Base-by-base conservation (phyloP, 2,113 vertebrate genomes). In the Hippocampus abdominalis region DNA sequence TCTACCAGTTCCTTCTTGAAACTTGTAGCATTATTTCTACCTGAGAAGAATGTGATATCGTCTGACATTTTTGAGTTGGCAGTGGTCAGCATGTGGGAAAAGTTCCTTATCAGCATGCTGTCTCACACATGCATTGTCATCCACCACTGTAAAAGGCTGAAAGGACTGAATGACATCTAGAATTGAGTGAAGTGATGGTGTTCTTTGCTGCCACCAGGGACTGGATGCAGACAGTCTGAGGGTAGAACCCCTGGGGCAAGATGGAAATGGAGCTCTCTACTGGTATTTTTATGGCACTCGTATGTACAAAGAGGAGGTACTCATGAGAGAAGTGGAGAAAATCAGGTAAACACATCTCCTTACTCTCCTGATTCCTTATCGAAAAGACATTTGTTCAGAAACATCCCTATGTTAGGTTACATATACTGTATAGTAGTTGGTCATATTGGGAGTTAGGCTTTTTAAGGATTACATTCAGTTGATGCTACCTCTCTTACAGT, bases 221-320 rank as follows among this genome's bases (percentile, higher is more conserved):
- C 89, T 98, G 86, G 96, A 98, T 72, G 94, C 95, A 32, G 96
- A 98, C 85, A 99, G 96, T 84, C 92, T 99, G 74, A 93, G 97
- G 0, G 96, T 98, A 66, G 96, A 98, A 86, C 97, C 97, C 0
- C 86, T 99, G 83, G 97, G 97, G 5, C 95, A 97, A 78, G 97
- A 98, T 87, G 95, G 93, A 75, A 91, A 91, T 1, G 96, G 97
- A 3, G 95, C 96, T 81, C 93, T 97, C 88, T 99, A 99, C 78
- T 99, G 97, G 97, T 99, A 99, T 88, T 99, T 99, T 83, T 99
- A 98, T 0, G 97, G 97, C 73, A 98, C 96, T 0, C 90, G 97
- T 32, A 94, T 99, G 93, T 99, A 99, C 90, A 98, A 98, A 87
- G 97, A 99, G 77, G 94, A 95, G 46, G 94, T 94, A 0, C 77